Evolutionary conservation across 1,140 invertebrate species (phyloP), one percentile per base, ranked within the genome.

Genomic region (Uloborus diversus): DNA sequence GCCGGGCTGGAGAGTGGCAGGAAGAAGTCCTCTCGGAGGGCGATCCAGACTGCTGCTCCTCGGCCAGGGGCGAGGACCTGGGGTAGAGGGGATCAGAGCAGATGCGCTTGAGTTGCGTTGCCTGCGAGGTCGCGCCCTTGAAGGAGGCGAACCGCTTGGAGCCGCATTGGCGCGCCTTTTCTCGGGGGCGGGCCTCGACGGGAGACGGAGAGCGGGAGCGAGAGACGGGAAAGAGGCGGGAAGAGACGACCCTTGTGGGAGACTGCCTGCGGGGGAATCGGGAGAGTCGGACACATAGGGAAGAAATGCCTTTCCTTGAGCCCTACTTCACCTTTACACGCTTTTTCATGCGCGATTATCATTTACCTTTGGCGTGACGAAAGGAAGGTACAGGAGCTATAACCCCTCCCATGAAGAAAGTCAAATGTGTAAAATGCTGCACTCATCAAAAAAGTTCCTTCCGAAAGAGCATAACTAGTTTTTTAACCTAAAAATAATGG

Each of bases 1-100:
- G 85, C 88, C 89, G 59, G 62, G 82, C 82, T 68, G 89, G 88
- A 71, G 90, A 89, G 69, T 89, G 88, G 14, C 61, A 76, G 9
- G 80, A 65, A 69, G 83, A 80, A 59, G 79, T 81, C 28, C 81
- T 79, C 42, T 65, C 80, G 23, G 70, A 51, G 53, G 30, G 56
- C n/a, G 42, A 61, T 61, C 83, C 87, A 88, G 13, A 83, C 76
- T 70, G 85, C 73, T 80, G 81, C 51, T 85, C 83, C 82, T 84
- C 83, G n/a, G n/a, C n/a, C 53, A 81, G 69, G 27, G 84, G 68
- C 37, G 81, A 82, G 61, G 81, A 82, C 82, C 81, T 83, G 81
- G 80, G 82, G 66, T 81, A 83, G 56, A 84, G 71, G 62, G 80
- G 70, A 76, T 75, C 80, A 76, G 80, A 81, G 53, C 71, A 62